Percentiles rank a stretch among this genome's conserved stretches.
Conservation (phyloP, 2,888 invertebrate genomes). For the Drosophila yooni region DNA sequence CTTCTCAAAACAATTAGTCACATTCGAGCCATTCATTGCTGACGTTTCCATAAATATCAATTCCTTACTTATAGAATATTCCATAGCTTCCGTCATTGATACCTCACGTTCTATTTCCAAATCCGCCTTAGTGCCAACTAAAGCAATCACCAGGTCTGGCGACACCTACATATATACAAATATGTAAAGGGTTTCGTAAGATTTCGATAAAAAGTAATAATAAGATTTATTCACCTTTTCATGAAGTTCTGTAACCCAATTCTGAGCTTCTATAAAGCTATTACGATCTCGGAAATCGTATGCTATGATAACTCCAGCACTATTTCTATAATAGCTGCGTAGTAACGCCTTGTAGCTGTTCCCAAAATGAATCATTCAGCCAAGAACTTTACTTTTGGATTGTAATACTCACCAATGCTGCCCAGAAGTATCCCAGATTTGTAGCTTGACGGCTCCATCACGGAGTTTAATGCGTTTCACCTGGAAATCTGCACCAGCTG, state of each 20-base stretch:
- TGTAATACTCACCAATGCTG: slow-evolving; percentile 25
- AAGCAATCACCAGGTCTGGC: slow-evolving; percentile 23
- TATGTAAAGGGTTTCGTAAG: not conserved
- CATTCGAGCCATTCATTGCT: slow-evolving; percentile 6
- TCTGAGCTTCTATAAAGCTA: slow-evolving; percentile 30
- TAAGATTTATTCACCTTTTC: slow-evolving; percentile 16
- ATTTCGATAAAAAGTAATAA: not conserved
- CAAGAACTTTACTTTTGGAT: too few relatives aligned
- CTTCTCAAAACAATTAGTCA: slow-evolving; percentile 21
- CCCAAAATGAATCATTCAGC: not conserved
- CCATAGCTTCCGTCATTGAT: slow-evolving; percentile 19
- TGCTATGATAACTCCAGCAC: slow-evolving; percentile 43
- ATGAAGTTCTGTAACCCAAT: slow-evolving; percentile 37
- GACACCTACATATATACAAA: slow-evolving; percentile 5
- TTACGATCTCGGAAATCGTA: slow-evolving; percentile 45
- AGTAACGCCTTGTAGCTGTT: slow-evolving; percentile 43
- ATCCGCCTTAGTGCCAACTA: slow-evolving; percentile 49
- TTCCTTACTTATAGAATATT: slow-evolving; percentile 20
- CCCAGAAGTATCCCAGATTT: slow-evolving; percentile 49
- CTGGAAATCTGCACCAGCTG: slow-evolving; percentile 31
- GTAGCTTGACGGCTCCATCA: slow-evolving; percentile 13
- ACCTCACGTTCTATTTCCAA: slow-evolving; percentile 20
- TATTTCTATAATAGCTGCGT: slow-evolving; percentile 10
- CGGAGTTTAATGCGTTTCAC: not conserved
- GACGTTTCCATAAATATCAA: slow-evolving; percentile 47